phyloP scores from a whole-genome alignment of 92 coral and sea anemone species.

The Plumapathes pennacea region DNA sequence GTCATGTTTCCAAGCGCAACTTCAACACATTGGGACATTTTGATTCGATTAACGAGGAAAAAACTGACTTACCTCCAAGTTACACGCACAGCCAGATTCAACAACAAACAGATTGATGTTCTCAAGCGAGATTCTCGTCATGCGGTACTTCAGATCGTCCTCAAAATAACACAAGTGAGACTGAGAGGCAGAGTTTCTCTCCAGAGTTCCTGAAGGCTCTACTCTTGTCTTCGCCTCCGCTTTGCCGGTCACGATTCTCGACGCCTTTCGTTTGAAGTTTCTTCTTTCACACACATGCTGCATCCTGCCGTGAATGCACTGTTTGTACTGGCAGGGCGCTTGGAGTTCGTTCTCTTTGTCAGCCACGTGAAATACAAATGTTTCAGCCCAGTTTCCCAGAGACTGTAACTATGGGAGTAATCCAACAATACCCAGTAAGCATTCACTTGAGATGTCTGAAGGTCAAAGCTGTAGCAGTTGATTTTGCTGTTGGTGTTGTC shows the following conservation, averaged over 20 bases:
- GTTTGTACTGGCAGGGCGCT: constrained; percentile 65
- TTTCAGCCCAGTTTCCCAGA: constrained; percentile 82
- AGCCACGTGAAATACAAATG: constrained; percentile 82
- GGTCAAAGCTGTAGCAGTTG: no score
- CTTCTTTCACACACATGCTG: constrained; percentile 70
- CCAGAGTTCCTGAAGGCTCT: constrained; percentile 34
- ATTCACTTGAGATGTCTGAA: background rate
- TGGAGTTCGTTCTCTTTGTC: constrained; percentile 82
- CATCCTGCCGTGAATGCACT: constrained; percentile 88
- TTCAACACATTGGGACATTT: no score
- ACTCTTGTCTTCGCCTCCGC: constrained; percentile 14
- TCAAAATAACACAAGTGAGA: constrained; percentile 74
- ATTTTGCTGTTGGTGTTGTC: no score
- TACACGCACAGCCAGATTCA: constrained; percentile 91
- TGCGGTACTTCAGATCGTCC: constrained; percentile 87
- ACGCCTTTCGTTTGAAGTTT: constrained; percentile 28
- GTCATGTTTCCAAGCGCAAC: no score
- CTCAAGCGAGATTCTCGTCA: constrained; percentile 88
- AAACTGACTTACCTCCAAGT: constrained; percentile 76
- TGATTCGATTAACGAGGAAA: no score
- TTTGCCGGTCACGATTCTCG: constrained; percentile 8
- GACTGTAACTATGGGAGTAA: constrained; percentile 67
- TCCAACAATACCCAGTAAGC: background rate
- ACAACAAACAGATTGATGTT: constrained; percentile 76
- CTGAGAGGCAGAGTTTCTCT: constrained; percentile 13